Base-by-base conservation (phyloP, 2,797 vertebrate genomes). In the Coreius guichenoti region DNA sequence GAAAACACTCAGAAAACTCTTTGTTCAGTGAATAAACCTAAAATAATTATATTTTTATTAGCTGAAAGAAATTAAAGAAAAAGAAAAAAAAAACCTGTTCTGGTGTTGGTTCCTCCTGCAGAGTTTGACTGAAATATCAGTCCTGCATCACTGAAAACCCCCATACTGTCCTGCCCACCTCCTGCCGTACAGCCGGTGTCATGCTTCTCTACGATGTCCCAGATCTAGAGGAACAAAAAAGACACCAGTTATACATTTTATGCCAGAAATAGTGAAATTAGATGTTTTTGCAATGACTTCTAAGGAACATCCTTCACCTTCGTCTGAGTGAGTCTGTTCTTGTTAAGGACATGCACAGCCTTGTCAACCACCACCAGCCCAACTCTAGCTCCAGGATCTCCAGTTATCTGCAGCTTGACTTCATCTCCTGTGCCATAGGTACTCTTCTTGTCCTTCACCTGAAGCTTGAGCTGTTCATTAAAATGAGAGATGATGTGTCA, bases 341-440 rank as follows among this genome's bases (percentile, higher is more conserved):
- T 95, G 89, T 90, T 96, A 77, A 96, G 90, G 45, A 95, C 91
- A 0, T 92, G 95, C 85, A 96, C 93, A 0, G 89, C 95, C 73
- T 96, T 96, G 90, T 96, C 95, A 90, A 96, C 96, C 0, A 92
- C 95, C 84, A 96, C 95, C 47, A 96, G 90, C 0, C 94, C 95
- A 16, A 96, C 95, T 0, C 87, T 76, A 75, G 95, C 93, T 0
- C 81, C 90, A 0, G 86, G 80, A 86, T 96, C 92, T 0, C 95
- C 96, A 88, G 94, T 94, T 0, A 96, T 78, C 80, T 87, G 92
- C 13, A 96, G 87, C 0, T 39, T 68, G 85, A 94, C 93, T 19
- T 61, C 36, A 0, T 88, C 88, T 21, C 94, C 90, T 0, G 95
- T 94, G 0, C 26, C 0, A 0, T 92, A 91, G 0, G 81, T 4